phyloP scores from a whole-genome alignment of 2,888 invertebrate species.

The Cheilosia grossa region DNA sequence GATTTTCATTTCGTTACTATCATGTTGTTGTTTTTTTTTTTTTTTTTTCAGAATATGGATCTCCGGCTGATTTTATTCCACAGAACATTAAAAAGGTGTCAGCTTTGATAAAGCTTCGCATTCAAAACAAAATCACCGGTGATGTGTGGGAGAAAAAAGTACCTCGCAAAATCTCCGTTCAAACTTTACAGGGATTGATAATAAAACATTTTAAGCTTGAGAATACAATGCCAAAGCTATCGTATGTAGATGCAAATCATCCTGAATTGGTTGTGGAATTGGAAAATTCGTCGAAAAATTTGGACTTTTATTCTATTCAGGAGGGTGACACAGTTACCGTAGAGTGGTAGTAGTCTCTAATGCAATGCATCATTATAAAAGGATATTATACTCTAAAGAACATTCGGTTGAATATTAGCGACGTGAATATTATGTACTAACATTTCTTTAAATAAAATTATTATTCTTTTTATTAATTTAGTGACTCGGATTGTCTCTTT shows the following conservation, averaged over 20 bases:
- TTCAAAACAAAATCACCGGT: slow-evolving; percentile 83
- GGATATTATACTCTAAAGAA: slow-evolving; percentile 32
- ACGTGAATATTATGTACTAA: slow-evolving; percentile 68
- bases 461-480: slow-evolving; percentile 32
- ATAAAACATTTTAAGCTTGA: slow-evolving; percentile 88
- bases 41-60: slow-evolving; percentile 89
- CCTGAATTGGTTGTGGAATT: slow-evolving; percentile 88
- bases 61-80: slow-evolving; percentile 90
- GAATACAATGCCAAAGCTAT: slow-evolving; percentile 79
- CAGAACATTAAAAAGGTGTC: slow-evolving; percentile 86
- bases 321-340: slow-evolving; percentile 92
- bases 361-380: slow-evolving; percentile 26
- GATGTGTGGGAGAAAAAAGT: slow-evolving; percentile 87
- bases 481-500: slow-evolving; percentile 5
- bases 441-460: slow-evolving; percentile 21
- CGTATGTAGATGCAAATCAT: slow-evolving; percentile 85
- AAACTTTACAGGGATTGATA: slow-evolving; percentile 91
- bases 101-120: slow-evolving; percentile 87
- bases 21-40: not conserved
- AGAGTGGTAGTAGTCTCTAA: slow-evolving; percentile 83
- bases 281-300: slow-evolving; percentile 92
- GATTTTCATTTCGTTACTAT: slow-evolving; percentile 7
- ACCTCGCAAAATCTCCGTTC: slow-evolving; percentile 90
- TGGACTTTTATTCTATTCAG: slow-evolving; percentile 93
- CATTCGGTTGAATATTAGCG: slow-evolving; percentile 44